These are phyloP conservation scores for Drosophila tripunctata DNA, from an alignment of 2,888 invertebrate genomes.

Conservation along the genomic window DNA sequence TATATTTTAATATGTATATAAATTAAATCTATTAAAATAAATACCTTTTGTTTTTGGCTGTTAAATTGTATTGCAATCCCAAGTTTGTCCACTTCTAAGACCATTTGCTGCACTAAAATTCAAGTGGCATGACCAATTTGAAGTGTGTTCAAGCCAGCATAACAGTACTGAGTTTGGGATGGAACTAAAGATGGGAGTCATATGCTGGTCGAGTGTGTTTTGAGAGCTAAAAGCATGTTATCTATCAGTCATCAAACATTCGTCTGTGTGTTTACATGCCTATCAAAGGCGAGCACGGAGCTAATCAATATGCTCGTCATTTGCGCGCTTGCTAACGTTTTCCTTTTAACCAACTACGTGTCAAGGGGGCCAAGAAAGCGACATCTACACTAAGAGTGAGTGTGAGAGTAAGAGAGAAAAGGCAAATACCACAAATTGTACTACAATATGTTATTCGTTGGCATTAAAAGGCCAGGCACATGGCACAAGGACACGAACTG, in stretches of 20 bases:
- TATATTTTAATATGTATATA: too few species aligned
- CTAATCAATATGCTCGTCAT: slow-evolving; percentile 80
- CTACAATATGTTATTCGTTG: slow-evolving; percentile 27
- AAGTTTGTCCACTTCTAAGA: background rate
- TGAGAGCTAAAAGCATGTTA: slow-evolving; percentile 72
- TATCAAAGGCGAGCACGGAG: slow-evolving; percentile 63
- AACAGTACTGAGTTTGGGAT: slow-evolving; percentile 19
- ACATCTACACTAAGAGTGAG: background rate
- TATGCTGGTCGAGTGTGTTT: slow-evolving; percentile 53
- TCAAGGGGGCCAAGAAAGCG: slow-evolving; percentile 57
- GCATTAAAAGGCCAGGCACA: slow-evolving; percentile 39
- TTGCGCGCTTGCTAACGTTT: slow-evolving; percentile 65
- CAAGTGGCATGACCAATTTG: slow-evolving; percentile 36
- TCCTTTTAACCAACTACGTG: slow-evolving; percentile 80
- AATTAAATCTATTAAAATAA: background rate
- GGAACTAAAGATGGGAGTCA: slow-evolving; percentile 22
- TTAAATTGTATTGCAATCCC: background rate
- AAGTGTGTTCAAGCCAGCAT: slow-evolving; percentile 43
- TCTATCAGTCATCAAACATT: slow-evolving; percentile 64
- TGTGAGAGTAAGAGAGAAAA: background rate
- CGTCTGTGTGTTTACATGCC: slow-evolving; percentile 59
- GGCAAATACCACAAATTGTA: slow-evolving; percentile 35
- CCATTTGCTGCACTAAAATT: background rate
- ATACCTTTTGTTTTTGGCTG: background rate
- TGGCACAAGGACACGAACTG: slow-evolving; percentile 28